Conservation (phyloP, 2,797 vertebrate genomes). For the Sternotherus odoratus region DNA sequence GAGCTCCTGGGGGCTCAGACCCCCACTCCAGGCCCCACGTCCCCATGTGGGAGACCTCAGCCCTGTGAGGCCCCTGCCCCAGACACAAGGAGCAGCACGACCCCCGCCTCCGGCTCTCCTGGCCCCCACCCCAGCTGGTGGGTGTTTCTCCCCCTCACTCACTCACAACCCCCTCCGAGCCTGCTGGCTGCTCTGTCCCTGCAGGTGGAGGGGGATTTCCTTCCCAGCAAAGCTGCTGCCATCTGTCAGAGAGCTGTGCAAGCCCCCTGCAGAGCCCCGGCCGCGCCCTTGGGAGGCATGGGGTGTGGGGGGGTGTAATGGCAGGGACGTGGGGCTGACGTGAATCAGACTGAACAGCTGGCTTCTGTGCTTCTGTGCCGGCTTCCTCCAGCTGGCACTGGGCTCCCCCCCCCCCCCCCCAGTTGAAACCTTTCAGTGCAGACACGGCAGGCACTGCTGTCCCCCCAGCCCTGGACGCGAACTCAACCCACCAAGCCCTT, state of each 20-base stretch:
- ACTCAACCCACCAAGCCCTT: too few species aligned
- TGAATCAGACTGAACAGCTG: neutral
- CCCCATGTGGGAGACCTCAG: neutral
- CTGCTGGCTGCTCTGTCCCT: neutral
- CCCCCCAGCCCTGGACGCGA: too few species aligned
- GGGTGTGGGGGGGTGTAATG: neutral
- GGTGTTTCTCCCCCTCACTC: too few species aligned
- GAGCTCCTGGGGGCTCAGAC: too few species aligned
- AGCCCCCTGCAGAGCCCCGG: neutral
- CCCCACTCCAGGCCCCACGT: neutral
- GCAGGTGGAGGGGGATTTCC: neutral
- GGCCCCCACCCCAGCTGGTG: neutral
- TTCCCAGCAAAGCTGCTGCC: neutral
- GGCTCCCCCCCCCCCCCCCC: neutral
- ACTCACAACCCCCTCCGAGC: too few species aligned
- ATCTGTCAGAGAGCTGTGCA: neutral
- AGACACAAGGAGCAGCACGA: neutral
- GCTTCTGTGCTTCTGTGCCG: neutral
- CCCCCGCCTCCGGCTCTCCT: neutral
- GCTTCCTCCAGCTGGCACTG: neutral
- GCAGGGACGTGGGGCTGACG: neutral
- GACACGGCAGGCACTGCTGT: neutral
- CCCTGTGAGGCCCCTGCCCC: neutral
- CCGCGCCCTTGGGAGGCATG: neutral
- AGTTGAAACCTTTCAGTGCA: neutral